phyloP scores from a whole-genome alignment of 2,888 invertebrate genomes.

The Nymphalis urticae region DNA sequence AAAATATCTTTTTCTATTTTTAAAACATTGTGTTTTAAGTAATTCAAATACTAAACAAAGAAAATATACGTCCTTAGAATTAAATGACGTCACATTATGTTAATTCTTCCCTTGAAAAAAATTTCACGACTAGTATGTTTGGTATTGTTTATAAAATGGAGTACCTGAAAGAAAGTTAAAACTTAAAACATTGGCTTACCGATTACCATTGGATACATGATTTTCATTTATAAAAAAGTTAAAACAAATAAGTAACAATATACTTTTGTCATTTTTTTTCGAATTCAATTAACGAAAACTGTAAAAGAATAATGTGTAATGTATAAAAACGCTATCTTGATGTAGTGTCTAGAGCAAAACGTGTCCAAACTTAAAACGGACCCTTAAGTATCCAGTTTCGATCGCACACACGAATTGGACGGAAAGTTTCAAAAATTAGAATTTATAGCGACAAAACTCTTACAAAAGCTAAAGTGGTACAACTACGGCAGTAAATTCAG shows the following conservation, averaged over 20 bases:
- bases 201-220: too few species aligned
- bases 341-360: constrained; percentile 46
- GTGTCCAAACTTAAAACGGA: constrained; percentile 42
- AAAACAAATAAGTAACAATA: background rate
- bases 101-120: too few species aligned
- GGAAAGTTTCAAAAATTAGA: constrained; percentile 36
- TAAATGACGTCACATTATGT: too few species aligned
- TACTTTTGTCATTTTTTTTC: background rate
- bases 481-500: constrained; percentile 3
- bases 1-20: background rate
- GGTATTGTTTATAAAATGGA: too few species aligned
- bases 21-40: background rate
- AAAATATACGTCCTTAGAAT: background rate
- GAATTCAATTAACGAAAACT: too few species aligned
- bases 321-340: constrained; percentile 35
- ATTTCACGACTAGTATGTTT: too few species aligned
- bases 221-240: too few species aligned
- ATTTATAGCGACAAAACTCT: constrained; percentile 29
- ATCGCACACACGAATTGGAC: constrained; percentile 23
- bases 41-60: background rate
- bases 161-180: too few species aligned
- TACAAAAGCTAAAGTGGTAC: background rate
- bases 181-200: too few species aligned
- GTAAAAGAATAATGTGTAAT: constrained; percentile 24
- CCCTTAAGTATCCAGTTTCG: constrained; percentile 25